Percentiles rank a stretch among this genome's conserved stretches.
These are phyloP conservation scores for Calcarius lapponicus DNA, from an alignment of 2,797 vertebrate species.

Conservation along the genomic window DNA sequence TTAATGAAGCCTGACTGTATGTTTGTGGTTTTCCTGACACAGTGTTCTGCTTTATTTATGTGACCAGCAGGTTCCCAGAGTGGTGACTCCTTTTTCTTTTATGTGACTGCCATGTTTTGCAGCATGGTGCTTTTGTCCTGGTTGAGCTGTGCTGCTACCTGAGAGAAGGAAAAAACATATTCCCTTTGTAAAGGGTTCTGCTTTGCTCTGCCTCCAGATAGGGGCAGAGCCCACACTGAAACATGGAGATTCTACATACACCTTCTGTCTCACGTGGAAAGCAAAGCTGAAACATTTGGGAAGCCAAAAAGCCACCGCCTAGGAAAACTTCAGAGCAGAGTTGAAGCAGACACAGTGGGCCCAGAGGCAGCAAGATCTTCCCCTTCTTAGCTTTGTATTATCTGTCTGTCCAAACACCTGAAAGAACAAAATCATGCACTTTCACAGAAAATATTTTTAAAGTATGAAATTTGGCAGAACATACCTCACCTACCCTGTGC, in stretches of 20 bases:
- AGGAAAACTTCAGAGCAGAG: neutral
- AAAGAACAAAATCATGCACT: neutral
- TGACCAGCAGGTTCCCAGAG: neutral
- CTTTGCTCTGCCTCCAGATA: neutral
- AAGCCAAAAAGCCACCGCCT: neutral
- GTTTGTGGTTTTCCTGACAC: neutral
- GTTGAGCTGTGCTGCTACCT: neutral
- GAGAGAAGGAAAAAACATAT: neutral
- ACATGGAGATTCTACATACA: neutral
- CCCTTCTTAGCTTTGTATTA: neutral
- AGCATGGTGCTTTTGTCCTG: neutral
- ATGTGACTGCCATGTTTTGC: neutral
- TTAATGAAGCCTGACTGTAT: neutral
- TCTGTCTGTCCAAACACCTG: neutral
- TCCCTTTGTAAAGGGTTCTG: neutral
- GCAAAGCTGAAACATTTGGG: neutral
- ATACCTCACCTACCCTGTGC: no score
- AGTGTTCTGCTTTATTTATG: neutral
- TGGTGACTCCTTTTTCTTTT: neutral
- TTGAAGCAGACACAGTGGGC: neutral
- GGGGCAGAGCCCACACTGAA: neutral
- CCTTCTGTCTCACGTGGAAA: fast-evolving
- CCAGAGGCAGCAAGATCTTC: neutral
- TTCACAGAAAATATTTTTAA: neutral
- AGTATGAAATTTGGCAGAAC: neutral